phyloP scores from a whole-genome alignment of 2,113 vertebrate species.

The Melospiza georgiana region DNA sequence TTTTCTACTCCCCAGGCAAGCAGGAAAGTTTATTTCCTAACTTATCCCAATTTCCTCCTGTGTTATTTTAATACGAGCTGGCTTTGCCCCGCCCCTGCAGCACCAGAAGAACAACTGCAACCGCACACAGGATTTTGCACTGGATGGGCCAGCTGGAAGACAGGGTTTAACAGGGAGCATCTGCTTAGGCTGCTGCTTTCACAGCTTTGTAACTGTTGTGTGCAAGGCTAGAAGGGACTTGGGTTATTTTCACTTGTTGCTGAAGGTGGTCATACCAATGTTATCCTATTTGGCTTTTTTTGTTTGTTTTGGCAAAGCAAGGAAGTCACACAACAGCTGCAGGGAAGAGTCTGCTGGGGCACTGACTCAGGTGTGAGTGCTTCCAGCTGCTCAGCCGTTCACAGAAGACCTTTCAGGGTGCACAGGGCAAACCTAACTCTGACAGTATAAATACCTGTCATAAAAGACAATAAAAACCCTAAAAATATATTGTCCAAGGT shows the following conservation, averaged over 20 bases:
- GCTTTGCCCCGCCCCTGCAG: neutral
- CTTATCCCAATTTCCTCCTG: neutral
- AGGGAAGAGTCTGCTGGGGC: neutral
- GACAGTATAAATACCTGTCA: neutral
- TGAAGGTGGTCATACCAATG: neutral
- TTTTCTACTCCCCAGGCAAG: neutral
- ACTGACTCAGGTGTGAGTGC: neutral
- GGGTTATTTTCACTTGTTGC: neutral
- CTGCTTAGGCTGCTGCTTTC: neutral
- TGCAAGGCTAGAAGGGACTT: neutral
- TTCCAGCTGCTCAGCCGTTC: fast-evolving
- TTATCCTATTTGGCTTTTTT: neutral
- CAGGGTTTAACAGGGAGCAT: neutral
- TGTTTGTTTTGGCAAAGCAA: neutral
- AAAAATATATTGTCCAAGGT: neutral
- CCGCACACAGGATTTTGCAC: neutral
- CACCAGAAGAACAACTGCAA: neutral
- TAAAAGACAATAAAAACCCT: neutral
- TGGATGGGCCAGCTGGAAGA: neutral
- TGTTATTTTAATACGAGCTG: neutral
- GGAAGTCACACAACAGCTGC: neutral
- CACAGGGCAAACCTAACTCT: neutral
- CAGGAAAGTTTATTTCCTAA: neutral
- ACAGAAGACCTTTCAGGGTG: neutral
- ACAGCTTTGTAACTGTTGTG: neutral